These are phyloP conservation scores for Nycticebus coucang DNA, from an alignment of 2,113 vertebrate species.

Conservation along the genomic window DNA sequence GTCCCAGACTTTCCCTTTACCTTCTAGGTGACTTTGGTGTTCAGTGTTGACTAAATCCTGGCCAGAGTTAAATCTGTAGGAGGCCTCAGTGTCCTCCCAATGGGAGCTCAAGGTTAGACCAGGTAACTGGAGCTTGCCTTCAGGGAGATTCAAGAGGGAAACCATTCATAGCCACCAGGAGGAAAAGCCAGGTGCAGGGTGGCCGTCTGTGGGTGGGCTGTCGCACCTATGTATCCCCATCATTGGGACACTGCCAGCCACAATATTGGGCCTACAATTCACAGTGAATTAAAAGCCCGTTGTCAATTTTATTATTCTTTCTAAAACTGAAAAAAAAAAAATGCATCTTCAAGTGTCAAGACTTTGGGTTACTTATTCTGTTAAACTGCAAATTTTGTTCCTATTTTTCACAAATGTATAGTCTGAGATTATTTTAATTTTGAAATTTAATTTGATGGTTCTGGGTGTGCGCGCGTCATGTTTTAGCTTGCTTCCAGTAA, in stretches of 20 bases:
- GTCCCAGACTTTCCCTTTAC: background rate
- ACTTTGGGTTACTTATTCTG: slow-evolving; percentile 51
- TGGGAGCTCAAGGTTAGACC: background rate
- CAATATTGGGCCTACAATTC: background rate
- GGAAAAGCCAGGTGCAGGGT: background rate
- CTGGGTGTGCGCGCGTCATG: slow-evolving; percentile 75
- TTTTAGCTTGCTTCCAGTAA: slow-evolving; percentile 81
- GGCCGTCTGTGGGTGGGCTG: background rate
- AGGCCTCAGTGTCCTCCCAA: background rate
- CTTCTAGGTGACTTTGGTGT: background rate
- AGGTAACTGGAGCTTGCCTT: background rate
- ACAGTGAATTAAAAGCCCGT: background rate
- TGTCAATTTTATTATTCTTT: slow-evolving; percentile 45
- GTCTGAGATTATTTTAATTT: slow-evolving; percentile 79
- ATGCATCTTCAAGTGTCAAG: background rate
- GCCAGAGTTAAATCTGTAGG: background rate
- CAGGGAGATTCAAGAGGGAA: background rate
- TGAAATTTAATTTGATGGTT: slow-evolving; percentile 59
- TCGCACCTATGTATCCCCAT: too few relatives aligned
- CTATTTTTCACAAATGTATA: slow-evolving; percentile 58
- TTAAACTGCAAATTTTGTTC: slow-evolving; percentile 28
- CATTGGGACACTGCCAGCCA: background rate
- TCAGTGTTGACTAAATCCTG: background rate
- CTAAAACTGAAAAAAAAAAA: background rate
- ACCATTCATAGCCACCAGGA: background rate